A percentile compares a stretch with the other conserved stretches of the same genome.
These are phyloP conservation scores for Squalus acanthias DNA, from an alignment of 2,797 vertebrate genomes.

Conservation along the genomic window DNA sequence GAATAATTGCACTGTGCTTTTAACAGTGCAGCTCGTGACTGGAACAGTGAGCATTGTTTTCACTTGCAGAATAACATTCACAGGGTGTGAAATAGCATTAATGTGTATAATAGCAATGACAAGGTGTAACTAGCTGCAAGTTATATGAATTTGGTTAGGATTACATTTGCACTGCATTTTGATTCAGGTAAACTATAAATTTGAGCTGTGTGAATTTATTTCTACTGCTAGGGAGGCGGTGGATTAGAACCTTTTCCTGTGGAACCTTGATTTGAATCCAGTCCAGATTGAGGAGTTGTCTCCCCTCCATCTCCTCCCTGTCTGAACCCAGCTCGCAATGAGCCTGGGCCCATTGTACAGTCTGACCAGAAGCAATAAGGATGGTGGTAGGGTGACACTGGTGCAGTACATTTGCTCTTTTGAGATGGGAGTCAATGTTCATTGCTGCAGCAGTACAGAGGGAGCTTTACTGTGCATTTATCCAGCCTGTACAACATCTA, in stretches of 20 bases:
- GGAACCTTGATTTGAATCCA: neutral
- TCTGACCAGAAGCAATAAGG: neutral
- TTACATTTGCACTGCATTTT: neutral
- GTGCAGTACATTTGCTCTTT: neutral
- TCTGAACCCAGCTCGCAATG: neutral
- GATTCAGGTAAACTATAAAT: neutral
- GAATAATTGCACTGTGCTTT: neutral
- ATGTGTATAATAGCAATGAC: neutral
- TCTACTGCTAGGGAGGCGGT: neutral
- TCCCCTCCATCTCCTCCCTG: no score
- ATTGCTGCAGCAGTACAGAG: neutral
- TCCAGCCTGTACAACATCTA: neutral
- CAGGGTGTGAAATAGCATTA: neutral
- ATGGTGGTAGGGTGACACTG: neutral
- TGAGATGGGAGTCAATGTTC: neutral
- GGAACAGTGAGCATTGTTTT: neutral
- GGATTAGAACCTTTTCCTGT: neutral
- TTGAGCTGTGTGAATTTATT: neutral
- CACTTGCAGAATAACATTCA: neutral
- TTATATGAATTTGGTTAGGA: neutral
- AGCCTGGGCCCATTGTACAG: neutral
- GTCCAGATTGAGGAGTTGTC: neutral
- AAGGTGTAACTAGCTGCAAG: neutral
- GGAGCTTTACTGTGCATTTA: neutral
- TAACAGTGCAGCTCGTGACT: conserved; percentile 1